Conservation (phyloP, 2,113 vertebrate genomes). For the Nanorana parkeri region DNA sequence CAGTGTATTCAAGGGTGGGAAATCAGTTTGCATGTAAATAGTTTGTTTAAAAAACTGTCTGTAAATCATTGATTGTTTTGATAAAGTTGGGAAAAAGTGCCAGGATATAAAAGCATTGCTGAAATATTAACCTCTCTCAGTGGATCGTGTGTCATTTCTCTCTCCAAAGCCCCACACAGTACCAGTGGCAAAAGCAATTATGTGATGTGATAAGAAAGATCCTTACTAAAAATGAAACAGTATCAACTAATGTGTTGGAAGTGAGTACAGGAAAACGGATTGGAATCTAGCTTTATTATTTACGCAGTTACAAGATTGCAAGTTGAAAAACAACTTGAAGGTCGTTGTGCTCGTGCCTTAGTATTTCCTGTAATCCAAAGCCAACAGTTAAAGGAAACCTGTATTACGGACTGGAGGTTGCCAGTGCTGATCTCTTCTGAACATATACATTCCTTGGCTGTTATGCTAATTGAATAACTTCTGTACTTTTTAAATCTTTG, state of each 20-base stretch:
- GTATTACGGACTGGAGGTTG: too few relatives aligned
- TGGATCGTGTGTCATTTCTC: neutral
- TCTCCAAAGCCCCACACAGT: neutral
- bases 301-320: neutral
- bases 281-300: neutral
- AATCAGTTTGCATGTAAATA: constrained; percentile 12
- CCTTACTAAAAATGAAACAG: constrained; percentile 24
- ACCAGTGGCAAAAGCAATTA: constrained; percentile 42
- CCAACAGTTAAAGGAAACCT: too few relatives aligned
- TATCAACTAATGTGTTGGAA: constrained; percentile 11
- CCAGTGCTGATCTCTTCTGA: too few relatives aligned
- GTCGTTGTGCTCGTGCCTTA: too few relatives aligned
- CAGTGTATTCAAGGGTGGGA: neutral
- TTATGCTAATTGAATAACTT: too few relatives aligned
- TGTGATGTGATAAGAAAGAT: constrained; percentile 26
- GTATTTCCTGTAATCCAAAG: too few relatives aligned
- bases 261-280: neutral
- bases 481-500: too few relatives aligned
- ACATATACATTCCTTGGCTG: too few relatives aligned
- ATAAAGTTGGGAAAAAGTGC: constrained; percentile 8
- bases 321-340: neutral
- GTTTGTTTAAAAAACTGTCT: neutral
- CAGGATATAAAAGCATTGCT: constrained; percentile 30
- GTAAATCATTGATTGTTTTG: constrained; percentile 3
- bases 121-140: constrained; percentile 11